These are phyloP conservation scores for Babylonia areolata DNA, from an alignment of 1,140 invertebrate genomes.

Conservation along the genomic window DNA sequence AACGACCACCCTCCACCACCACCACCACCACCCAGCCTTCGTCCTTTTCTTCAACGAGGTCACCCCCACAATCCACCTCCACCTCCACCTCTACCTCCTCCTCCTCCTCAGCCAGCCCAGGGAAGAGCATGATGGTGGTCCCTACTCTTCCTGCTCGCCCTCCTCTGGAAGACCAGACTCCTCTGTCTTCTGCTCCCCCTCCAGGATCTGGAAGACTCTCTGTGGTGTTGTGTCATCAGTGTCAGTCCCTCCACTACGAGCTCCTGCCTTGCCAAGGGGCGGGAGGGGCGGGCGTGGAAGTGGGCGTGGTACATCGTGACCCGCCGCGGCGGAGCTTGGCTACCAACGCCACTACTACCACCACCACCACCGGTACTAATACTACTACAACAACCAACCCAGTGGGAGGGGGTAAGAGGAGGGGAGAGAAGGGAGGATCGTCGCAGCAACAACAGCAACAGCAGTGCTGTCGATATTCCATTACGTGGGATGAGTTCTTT, in stretches of 20 bases:
- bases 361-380: no score
- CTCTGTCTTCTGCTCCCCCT: background rate
- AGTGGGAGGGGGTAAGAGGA: no score
- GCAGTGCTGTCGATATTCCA: conserved; percentile 28
- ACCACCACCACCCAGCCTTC: no score
- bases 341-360: no score
- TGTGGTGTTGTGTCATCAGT: conserved; percentile 26
- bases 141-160: background rate
- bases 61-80: background rate
- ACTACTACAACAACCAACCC: no score
- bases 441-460: no score
- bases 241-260: conserved; percentile 30
- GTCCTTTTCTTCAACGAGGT: background rate
- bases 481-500: conserved; percentile 42
- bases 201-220: background rate
- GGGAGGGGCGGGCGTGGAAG: background rate
- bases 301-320: conserved; percentile 17
- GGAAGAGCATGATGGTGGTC: no score
- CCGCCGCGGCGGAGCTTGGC: no score
- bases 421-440: no score
- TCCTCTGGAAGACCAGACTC: background rate
- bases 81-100: no score
- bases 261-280: background rate
- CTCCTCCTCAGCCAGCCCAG: no score
- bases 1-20: no score